Percentiles rank a stretch among this genome's conserved stretches.
These are phyloP conservation scores for Heliconius melpomene DNA, from an alignment of 1,140 invertebrate genomes.

Conservation along the genomic window DNA sequence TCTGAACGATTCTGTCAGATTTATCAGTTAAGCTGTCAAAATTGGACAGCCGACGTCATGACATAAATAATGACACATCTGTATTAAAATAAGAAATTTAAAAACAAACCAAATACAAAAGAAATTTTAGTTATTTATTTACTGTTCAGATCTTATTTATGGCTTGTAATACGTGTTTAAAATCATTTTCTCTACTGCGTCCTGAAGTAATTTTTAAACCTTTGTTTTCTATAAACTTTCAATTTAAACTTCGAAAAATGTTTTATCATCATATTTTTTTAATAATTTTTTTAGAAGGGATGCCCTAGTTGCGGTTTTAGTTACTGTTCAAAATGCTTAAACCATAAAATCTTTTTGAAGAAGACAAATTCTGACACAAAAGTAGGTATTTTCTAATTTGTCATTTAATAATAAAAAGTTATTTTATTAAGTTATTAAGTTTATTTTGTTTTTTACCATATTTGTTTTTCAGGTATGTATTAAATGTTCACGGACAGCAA, in stretches of 20 bases:
- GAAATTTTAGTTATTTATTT: background rate
- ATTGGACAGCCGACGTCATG: background rate
- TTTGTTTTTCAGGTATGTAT: conserved; percentile 60
- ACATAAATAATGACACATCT: background rate
- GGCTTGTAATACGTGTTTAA: conserved; percentile 68
- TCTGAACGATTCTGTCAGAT: background rate
- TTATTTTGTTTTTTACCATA: background rate
- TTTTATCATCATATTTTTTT: conserved; percentile 25
- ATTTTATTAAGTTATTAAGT: too few species aligned
- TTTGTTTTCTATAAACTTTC: background rate
- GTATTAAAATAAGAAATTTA: background rate
- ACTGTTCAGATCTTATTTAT: conserved; percentile 35
- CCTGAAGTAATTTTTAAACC: conserved; percentile 52
- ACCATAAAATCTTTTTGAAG: conserved; percentile 78
- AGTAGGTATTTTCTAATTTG: conserved; percentile 44
- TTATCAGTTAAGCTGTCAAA: background rate
- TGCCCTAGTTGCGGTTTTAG: conserved; percentile 84
- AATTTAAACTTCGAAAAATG: background rate
- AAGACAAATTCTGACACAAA: conserved; percentile 69
- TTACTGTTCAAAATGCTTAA: conserved; percentile 84
- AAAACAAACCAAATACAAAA: background rate
- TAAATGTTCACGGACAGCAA: conserved; percentile 61
- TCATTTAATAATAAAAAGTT: background rate
- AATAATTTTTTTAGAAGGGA: conserved; percentile 77
- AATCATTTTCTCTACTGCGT: conserved; percentile 60